Percentiles rank a stretch among this genome's conserved stretches.
phyloP scores from a whole-genome alignment of 2,113 vertebrate species.

The Laticauda laticaudata region DNA sequence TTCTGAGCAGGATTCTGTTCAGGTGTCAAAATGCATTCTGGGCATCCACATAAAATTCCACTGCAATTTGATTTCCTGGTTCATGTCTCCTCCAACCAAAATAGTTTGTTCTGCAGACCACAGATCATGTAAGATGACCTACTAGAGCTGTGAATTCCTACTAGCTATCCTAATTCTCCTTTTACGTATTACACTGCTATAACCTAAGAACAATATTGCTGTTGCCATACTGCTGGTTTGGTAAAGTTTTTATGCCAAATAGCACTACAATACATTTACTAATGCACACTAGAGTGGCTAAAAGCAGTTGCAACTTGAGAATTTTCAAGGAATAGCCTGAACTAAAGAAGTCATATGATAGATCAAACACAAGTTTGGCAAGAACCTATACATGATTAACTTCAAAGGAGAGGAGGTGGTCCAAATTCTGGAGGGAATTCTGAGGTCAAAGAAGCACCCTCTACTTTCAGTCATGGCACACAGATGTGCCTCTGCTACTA shows the following conservation, averaged over 20 bases:
- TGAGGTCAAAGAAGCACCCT: not conserved
- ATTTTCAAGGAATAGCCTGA: not conserved
- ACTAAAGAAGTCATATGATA: not conserved
- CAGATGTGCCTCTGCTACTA: not conserved
- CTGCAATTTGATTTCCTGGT: not conserved
- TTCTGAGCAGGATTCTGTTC: not conserved
- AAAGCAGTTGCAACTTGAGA: not conserved
- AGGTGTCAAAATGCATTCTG: not conserved
- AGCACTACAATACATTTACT: not conserved
- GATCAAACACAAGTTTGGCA: not conserved
- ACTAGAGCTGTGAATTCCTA: not conserved
- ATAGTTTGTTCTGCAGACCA: not conserved
- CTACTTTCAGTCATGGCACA: not conserved
- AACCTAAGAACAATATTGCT: not conserved
- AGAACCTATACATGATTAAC: not conserved
- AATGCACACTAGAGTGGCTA: not conserved
- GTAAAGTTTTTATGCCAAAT: not conserved
- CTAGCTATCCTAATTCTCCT: not conserved
- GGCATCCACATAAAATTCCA: not conserved
- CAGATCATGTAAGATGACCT: not conserved
- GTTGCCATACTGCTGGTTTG: not conserved
- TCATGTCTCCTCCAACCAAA: not conserved
- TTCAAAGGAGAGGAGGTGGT: not conserved
- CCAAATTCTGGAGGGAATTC: not conserved
- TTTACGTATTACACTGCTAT: not conserved